These are phyloP conservation scores for Bradynema listronoti DNA, from an alignment of 1,140 invertebrate species.

Conservation along the genomic window DNA sequence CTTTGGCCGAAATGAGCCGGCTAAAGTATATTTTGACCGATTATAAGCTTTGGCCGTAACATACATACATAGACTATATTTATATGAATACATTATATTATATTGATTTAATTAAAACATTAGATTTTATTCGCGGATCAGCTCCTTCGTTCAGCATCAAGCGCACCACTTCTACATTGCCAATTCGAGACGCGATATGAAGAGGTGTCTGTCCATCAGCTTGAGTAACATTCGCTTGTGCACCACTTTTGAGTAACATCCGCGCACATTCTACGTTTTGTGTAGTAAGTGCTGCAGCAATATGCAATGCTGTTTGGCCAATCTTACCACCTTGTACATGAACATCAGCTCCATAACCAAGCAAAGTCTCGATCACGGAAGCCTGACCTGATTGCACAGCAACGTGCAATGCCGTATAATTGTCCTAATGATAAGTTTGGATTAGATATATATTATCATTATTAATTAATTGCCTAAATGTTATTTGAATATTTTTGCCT, in stretches of 20 bases:
- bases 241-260: constrained; percentile 93
- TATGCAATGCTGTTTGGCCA: constrained; percentile 76
- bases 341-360: constrained; percentile 91
- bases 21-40: too few relatives aligned
- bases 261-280: constrained; percentile 86
- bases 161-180: constrained; percentile 3
- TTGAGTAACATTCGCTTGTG: constrained; percentile 74
- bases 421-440: constrained; percentile 68
- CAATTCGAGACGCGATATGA: constrained; percentile 58
- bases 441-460: not conserved
- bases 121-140: constrained; percentile 56
- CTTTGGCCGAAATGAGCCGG: too few relatives aligned
- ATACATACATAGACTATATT: too few relatives aligned
- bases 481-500: constrained; percentile 6
- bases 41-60: too few relatives aligned
- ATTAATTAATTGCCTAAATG: constrained; percentile 1
- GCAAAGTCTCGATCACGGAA: constrained; percentile 84
- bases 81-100: too few relatives aligned
- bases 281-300: constrained; percentile 73
- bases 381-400: constrained; percentile 93
- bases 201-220: constrained; percentile 62
- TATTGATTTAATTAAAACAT: too few relatives aligned
- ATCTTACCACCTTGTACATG: constrained; percentile 70
- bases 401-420: constrained; percentile 94
- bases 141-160: constrained; percentile 56